Percentiles rank a stretch among this genome's conserved stretches.
Conservation (phyloP, 2,797 vertebrate species). For the Dallia pectoralis region DNA sequence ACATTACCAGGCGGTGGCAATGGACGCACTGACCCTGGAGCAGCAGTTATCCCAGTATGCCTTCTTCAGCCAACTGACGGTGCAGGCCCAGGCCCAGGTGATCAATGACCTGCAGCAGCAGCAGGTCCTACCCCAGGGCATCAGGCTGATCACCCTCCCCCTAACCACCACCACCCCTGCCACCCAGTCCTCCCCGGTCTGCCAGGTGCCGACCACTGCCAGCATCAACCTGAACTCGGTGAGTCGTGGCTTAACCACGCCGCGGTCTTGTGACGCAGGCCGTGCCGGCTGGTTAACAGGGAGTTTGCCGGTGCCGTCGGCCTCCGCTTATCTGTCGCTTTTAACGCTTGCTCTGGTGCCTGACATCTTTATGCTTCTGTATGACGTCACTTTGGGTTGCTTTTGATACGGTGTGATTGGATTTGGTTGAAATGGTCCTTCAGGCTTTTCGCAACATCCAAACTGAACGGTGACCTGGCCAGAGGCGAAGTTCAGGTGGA, state of each 20-base stretch:
- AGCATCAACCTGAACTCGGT: conserved; percentile 91
- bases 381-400: no score
- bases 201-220: conserved; percentile 81
- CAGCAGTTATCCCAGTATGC: conserved; percentile 93
- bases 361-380: no score
- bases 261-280: neutral
- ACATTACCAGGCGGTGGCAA: conserved; percentile 75
- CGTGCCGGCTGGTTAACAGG: neutral
- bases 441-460: no score
- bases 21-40: conserved; percentile 88
- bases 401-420: no score
- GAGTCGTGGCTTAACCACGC: conserved; percentile 52
- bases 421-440: no score
- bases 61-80: conserved; percentile 86
- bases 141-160: conserved; percentile 86
- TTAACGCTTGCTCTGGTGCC: no score
- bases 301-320: neutral
- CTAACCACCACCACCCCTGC: conserved; percentile 78
- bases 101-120: conserved; percentile 68
- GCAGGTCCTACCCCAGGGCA: conserved; percentile 75
- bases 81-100: conserved; percentile 78
- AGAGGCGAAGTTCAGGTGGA: no score
- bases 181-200: conserved; percentile 85
- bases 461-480: no score
- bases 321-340: neutral